A percentile compares a stretch with the other conserved stretches of the same genome.
These are phyloP conservation scores for Porites divaricata DNA, from an alignment of 92 coral and sea anemone genomes.

Conservation along the genomic window DNA sequence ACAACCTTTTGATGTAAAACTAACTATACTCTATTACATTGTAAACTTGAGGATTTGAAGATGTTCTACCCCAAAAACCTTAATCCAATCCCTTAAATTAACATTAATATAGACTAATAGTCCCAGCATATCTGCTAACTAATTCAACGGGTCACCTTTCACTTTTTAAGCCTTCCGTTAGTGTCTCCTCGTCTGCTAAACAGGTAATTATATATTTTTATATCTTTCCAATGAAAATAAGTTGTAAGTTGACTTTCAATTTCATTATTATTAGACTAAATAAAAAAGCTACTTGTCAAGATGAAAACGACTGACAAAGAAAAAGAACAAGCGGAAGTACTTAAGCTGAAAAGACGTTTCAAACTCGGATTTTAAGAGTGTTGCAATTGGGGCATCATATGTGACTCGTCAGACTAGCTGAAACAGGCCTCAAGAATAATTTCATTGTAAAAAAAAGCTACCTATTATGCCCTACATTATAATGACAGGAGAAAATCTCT, in stretches of 20 bases:
- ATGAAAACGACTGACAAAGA: neutral
- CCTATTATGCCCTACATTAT: neutral
- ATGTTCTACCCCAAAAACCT: conserved; percentile 18
- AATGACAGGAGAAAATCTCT: neutral
- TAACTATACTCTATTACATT: conserved; percentile 38
- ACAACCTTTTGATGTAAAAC: conserved; percentile 37
- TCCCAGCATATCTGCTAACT: conserved; percentile 11
- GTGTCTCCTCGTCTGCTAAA: neutral
- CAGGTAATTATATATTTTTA: neutral
- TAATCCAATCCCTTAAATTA: conserved; percentile 21
- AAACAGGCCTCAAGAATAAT: neutral
- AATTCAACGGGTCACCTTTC: neutral
- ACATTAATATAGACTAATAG: conserved; percentile 11
- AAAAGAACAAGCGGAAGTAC: neutral
- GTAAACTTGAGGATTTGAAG: conserved; percentile 6
- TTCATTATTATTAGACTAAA: neutral
- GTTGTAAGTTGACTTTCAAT: neutral
- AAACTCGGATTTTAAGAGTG: too few relatives aligned
- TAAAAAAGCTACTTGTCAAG: conserved; percentile 2
- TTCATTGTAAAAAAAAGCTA: conserved; percentile 4
- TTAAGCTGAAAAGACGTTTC: too few relatives aligned
- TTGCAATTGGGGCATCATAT: neutral
- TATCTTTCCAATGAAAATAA: conserved; percentile 27
- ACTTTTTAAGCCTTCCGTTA: conserved; percentile 1
- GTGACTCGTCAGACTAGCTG: neutral